Percentiles rank a stretch among this genome's conserved stretches.
These are phyloP conservation scores for Stomorhina lunata DNA, from an alignment of 2,888 invertebrate species.

Conservation along the genomic window DNA sequence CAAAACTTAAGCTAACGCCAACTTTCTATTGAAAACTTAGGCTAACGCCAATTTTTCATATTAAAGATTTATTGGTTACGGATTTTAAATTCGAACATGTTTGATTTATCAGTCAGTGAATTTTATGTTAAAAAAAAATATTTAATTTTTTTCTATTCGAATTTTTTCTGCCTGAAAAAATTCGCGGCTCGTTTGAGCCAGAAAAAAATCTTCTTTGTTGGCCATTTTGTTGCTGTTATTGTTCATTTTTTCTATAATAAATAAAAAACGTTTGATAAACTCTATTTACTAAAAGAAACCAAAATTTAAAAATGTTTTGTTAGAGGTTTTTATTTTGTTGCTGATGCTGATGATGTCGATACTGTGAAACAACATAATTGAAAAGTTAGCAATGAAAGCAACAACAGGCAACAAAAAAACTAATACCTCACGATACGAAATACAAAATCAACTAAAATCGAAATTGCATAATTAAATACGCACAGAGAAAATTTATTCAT, in stretches of 20 bases:
- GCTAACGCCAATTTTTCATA: not conserved
- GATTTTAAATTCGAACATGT: conserved; percentile 36
- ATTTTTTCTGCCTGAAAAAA: not conserved
- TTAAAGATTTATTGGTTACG: conserved; percentile 24
- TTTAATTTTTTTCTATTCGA: not conserved
- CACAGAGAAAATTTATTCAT: not conserved
- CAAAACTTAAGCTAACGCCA: no score
- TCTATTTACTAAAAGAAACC: conserved; percentile 25
- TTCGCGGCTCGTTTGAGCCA: conserved; percentile 36
- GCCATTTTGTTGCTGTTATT: not conserved
- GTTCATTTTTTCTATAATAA: conserved; percentile 11
- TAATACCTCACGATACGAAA: not conserved
- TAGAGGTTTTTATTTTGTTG: not conserved
- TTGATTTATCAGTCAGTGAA: conserved; percentile 35
- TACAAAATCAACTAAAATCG: conserved; percentile 18
- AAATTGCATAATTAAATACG: not conserved
- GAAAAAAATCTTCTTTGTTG: conserved; percentile 45
- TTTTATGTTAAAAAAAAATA: not conserved
- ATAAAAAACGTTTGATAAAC: conserved; percentile 50
- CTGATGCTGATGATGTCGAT: not conserved
- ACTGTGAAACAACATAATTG: conserved; percentile 48
- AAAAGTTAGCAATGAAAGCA: conserved; percentile 52
- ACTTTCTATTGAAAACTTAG: no score
- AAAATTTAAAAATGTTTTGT: conserved; percentile 11
- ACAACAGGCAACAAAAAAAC: not conserved